Evolutionary conservation across 2,797 vertebrate species (phyloP), one percentile per base, ranked within the genome.

Genomic region (Hirundo rustica): DNA sequence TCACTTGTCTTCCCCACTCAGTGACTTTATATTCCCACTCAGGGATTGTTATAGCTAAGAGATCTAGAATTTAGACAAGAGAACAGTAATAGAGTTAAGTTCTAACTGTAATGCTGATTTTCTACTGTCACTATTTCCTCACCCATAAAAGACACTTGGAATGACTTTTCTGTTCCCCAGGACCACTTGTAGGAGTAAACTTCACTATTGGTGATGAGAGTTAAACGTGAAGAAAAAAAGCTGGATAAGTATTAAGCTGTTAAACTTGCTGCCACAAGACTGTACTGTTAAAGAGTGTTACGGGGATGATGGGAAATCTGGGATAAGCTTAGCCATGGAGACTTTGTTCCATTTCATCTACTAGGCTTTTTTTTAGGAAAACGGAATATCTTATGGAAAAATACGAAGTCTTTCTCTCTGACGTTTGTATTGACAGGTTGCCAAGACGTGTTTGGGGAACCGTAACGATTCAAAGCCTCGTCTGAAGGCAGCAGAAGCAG

Each of bases 401-500:
- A 34, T 17, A 8, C 5, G 0, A n/a, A n/a, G n/a, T n/a, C n/a
- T n/a, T n/a, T n/a, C n/a, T n/a, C n/a, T n/a, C n/a, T n/a, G n/a
- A n/a, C 57, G 5, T 32, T 76, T 95, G 17, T 60, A 30, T 94
- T 97, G 85, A 27, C 85, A 98, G 98, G 95, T 79, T 79, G 95
- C 93, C 76, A 97, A 92, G 38, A 89, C 53, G 1, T 98, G 98
- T 92, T 74, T 95, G 81, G 90, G 78, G 60, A 98, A 91, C 48
- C 89, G 4, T 30, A 92, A 21, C 60, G 96, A 97, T 70, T 96
- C 96, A 45, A 67, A 61, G 3, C 40, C 93, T n/a, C 91, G 0
- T 79, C 84, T 96, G 87, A 89, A 92, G 61, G 89, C 87, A 32
- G 51, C 65, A 82, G 96, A 96, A 91, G 34, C 92, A 85, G 92